Percentiles rank a stretch among this genome's conserved stretches.
Conservation (phyloP, 2,113 vertebrate genomes). For the Chloropsis cyanopogon region DNA sequence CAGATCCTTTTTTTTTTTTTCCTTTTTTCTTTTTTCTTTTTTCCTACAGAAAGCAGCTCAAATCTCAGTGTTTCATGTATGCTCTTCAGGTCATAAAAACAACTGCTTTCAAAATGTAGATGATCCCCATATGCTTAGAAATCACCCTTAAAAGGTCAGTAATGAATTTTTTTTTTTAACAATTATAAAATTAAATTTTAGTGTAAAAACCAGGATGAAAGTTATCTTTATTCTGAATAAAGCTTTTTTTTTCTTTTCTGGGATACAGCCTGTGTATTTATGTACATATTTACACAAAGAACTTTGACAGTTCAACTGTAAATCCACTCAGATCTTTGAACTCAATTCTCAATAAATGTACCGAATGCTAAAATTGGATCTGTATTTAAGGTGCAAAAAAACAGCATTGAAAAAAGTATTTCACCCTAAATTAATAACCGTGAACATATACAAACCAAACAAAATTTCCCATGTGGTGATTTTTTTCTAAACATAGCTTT, state of each 20-base stretch:
- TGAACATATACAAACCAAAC: neutral
- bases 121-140: conserved; percentile 17
- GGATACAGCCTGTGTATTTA: neutral
- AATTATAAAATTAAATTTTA: neutral
- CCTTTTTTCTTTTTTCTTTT: neutral
- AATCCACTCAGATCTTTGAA: neutral
- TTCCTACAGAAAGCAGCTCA: neutral
- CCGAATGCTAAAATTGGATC: neutral
- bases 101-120: conserved; percentile 27
- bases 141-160: neutral
- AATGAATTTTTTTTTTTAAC: conserved; percentile 2
- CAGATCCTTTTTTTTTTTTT: neutral
- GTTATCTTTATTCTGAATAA: neutral
- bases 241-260: neutral
- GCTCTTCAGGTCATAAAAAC: neutral
- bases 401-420: neutral
- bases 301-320: neutral
- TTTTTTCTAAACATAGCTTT: neutral
- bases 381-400: neutral
- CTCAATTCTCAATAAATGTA: neutral
- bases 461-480: neutral
- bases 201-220: neutral
- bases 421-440: neutral
- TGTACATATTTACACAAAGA: neutral
- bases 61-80: neutral